A percentile compares a stretch with the other conserved stretches of the same genome.
These are phyloP conservation scores for Lamellibrachia satsuma DNA, from an alignment of 2,888 invertebrate species.

Conservation along the genomic window DNA sequence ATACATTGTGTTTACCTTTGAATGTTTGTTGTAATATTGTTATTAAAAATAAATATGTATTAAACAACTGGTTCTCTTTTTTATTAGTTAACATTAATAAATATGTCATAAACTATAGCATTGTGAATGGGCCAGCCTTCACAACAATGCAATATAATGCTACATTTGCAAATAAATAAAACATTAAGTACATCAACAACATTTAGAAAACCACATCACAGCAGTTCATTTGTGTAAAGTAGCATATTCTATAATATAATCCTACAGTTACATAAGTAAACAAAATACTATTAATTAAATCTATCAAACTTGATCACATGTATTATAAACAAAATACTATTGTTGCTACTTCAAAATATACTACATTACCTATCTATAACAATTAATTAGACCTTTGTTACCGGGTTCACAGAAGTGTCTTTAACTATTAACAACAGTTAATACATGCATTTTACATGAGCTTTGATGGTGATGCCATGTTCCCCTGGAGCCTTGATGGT, in stretches of 20 bases:
- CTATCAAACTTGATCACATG: neutral
- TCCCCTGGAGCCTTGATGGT: neutral
- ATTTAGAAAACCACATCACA: neutral
- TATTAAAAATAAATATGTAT: neutral
- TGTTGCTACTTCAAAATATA: neutral
- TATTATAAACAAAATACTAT: neutral
- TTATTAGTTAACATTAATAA: neutral
- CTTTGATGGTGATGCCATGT: neutral
- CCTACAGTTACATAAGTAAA: neutral
- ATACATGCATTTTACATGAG: neutral
- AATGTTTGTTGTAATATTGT: neutral
- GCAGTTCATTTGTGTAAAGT: neutral
- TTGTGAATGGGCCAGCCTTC: neutral
- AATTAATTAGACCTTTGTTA: too few relatives aligned
- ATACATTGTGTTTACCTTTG: neutral
- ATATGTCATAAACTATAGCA: neutral
- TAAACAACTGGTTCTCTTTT: neutral
- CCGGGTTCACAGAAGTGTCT: too few relatives aligned
- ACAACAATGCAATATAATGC: neutral
- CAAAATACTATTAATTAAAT: neutral
- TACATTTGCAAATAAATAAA: neutral
- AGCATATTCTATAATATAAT: neutral
- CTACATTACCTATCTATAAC: neutral
- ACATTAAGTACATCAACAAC: neutral
- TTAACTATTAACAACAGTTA: neutral